These are phyloP conservation scores for Galeruca laticollis DNA, from an alignment of 2,888 invertebrate genomes.

Conservation along the genomic window DNA sequence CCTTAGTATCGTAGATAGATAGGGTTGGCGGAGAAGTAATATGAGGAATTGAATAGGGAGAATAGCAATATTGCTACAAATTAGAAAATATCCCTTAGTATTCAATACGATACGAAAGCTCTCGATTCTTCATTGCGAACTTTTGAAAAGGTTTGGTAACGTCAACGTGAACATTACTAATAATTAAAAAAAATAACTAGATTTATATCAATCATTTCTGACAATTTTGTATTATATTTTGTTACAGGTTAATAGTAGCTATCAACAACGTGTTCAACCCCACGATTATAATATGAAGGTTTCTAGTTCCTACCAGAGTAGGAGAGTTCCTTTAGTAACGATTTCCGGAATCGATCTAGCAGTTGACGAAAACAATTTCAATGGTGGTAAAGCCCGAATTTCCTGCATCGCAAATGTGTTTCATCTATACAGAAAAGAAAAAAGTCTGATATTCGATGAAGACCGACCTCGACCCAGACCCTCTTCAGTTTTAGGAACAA, in stretches of 20 bases:
- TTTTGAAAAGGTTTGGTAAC: too few species aligned
- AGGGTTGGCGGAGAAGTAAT: too few species aligned
- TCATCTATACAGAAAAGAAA: constrained; percentile 75
- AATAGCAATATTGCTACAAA: too few species aligned
- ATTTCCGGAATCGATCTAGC: constrained; percentile 70
- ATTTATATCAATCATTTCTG: too few species aligned
- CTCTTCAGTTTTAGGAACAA: constrained; percentile 80
- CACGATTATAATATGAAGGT: constrained; percentile 50
- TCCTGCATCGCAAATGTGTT: constrained; percentile 78
- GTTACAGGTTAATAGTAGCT: constrained; percentile 59
- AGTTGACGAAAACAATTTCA: constrained; percentile 75
- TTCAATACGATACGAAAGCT: too few species aligned
- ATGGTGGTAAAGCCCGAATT: constrained; percentile 74
- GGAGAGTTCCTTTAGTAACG: constrained; percentile 38
- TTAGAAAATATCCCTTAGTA: too few species aligned
- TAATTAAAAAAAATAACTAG: too few species aligned
- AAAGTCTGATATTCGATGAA: constrained; percentile 77
- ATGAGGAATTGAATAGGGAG: too few species aligned
- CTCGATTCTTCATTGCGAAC: too few species aligned
- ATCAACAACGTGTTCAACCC: constrained; percentile 46
- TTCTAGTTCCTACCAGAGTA: constrained; percentile 14
- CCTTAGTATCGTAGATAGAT: too few species aligned
- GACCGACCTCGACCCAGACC: constrained; percentile 81
- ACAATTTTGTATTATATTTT: too few species aligned
- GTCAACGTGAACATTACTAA: too few species aligned